Evolutionary conservation across 2,113 vertebrate genomes (phyloP), one percentile per base, ranked within the genome.

Genomic region (Nesospiza acunhae): DNA sequence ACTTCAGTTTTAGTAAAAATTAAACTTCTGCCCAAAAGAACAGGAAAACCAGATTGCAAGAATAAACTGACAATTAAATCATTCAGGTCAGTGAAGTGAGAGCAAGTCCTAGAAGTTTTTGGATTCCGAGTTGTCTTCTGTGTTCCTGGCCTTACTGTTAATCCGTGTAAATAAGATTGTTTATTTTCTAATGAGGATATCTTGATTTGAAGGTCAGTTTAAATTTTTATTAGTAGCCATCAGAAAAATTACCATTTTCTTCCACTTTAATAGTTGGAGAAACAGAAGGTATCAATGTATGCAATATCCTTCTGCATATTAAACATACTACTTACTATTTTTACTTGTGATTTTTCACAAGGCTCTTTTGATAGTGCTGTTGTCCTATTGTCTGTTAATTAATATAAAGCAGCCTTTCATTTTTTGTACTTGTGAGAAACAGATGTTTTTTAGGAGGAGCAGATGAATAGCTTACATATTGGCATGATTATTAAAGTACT

Each of bases 401-500:
- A 82, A 85, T 67, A 64, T 49, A 56, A 73, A 91, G 23, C 63
- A 85, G 35, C 28, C 62, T 89, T 92, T 95, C n/a, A 26, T 77
- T 94, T 96, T 95, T 85, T 88, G 33, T 88, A 35, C 76, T 78
- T 95, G 46, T 72, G 55, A 92, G 83, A 95, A 97, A 63, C 94
- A 97, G 94, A 93, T 96, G 95, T 93, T 96, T 73, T 87, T 96
- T 91, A 92, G 93, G 75, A 93, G 82, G 59, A 96, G 78, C 93
- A 97, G 96, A 97, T 94, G 85, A 95, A 66, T 69, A 91, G 66
- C 47, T 69, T 79, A 19, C 80, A 84, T 93, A 90, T 49, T 64
- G 68, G 79, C 49, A 33, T 78, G 67, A 92, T 94, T 95, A 93
- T 93, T 84, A 90, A 94, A 92, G 28, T 74, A 62, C 68, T 92